Evolutionary conservation across 2,113 vertebrate species (phyloP).

Genomic region (Cervus canadensis): DNA sequence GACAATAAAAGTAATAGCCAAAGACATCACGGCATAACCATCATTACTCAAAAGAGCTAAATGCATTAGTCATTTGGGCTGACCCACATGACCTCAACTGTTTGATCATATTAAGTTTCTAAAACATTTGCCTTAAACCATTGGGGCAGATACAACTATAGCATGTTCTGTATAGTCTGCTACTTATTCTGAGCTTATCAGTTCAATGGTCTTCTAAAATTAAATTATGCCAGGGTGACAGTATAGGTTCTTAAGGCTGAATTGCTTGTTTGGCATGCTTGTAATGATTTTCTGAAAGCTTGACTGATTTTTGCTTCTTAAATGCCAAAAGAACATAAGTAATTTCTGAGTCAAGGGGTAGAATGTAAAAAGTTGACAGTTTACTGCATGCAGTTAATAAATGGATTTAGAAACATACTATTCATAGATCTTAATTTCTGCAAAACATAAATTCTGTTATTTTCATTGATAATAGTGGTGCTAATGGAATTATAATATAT

Average conservation of each 20-base stretch:
- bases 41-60: not conserved
- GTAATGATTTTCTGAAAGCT: not conserved
- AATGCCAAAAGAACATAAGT: not conserved
- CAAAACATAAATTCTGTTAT: not conserved
- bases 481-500: not conserved
- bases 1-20: not conserved
- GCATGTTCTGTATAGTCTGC: conserved; percentile 11
- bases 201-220: not conserved
- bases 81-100: conserved; percentile 1
- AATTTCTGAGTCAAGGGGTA: not conserved
- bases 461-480: not conserved
- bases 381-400: not conserved
- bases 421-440: not conserved
- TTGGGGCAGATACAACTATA: conserved; percentile 16
- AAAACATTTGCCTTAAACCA: conserved; percentile 44
- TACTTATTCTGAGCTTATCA: conserved; percentile 32
- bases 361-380: not conserved
- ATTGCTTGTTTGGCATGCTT: not conserved
- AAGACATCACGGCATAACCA: not conserved
- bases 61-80: not conserved
- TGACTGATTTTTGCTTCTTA: not conserved
- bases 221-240: conserved; percentile 49
- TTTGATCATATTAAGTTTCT: conserved; percentile 47
- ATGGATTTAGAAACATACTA: not conserved
- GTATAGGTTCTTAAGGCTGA: conserved; percentile 14